A percentile compares a stretch with the other conserved stretches of the same genome.
phyloP scores from a whole-genome alignment of 2,113 vertebrate genomes.

The Syrmaticus mikado region DNA sequence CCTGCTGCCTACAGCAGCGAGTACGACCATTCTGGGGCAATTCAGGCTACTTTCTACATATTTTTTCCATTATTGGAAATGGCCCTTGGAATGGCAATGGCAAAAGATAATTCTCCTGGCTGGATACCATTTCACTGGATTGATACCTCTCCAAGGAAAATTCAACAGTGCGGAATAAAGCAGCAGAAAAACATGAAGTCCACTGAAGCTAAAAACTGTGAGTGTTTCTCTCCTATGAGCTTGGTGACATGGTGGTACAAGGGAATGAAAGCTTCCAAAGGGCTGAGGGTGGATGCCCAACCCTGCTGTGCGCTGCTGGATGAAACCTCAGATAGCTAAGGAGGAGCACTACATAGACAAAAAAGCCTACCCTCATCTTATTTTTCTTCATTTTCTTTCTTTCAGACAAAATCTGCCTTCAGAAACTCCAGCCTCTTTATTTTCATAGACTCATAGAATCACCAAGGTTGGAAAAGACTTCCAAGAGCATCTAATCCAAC shows the following conservation, averaged over 20 bases:
- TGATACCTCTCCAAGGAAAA: background rate
- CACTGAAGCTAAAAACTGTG: background rate
- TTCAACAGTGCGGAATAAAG: background rate
- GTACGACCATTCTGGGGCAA: background rate
- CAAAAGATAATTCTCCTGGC: background rate
- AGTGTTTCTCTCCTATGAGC: background rate
- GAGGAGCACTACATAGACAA: background rate
- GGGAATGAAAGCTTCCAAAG: background rate
- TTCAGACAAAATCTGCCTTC: background rate
- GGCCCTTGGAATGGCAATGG: background rate
- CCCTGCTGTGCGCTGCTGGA: background rate
- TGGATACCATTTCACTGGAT: background rate
- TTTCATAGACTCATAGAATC: background rate
- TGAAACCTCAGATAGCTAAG: background rate
- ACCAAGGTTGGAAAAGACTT: too few species aligned
- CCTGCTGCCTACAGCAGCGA: slow-evolving; percentile 9
- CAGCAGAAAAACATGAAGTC: background rate
- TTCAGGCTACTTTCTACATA: background rate
- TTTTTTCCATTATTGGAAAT: background rate
- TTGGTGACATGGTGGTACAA: background rate
- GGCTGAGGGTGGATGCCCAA: background rate
- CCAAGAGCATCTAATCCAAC: too few species aligned
- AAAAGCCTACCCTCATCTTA: background rate
- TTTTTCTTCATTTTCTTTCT: background rate
- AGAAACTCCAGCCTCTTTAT: background rate